Evolutionary conservation across 2,113 vertebrate species (phyloP).

Genomic region (Ceyx cyanopectus): DNA sequence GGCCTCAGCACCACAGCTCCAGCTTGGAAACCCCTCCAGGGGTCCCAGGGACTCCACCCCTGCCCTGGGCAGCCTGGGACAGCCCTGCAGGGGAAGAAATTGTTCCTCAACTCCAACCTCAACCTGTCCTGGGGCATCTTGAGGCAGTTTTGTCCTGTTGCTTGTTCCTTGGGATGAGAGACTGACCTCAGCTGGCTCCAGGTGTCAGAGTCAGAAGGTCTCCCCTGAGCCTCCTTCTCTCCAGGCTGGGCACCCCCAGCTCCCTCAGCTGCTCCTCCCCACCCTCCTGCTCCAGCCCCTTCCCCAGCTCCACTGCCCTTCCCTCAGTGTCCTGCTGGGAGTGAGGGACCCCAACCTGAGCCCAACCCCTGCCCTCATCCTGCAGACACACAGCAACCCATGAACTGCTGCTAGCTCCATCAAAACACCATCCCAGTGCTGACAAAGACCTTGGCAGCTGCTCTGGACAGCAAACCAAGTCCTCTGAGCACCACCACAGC

Average conservation of each 20-base stretch:
- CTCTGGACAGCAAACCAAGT: not conserved
- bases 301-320: not conserved
- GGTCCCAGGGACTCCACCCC: too few relatives aligned
- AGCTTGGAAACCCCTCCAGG: too few relatives aligned
- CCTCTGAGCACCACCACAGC: not conserved
- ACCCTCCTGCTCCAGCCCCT: not conserved
- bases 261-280: not conserved
- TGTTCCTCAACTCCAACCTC: too few relatives aligned
- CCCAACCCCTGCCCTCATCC: not conserved
- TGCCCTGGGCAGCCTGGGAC: too few relatives aligned
- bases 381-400: not conserved
- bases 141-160: too few relatives aligned
- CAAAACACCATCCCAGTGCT: not conserved
- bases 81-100: too few relatives aligned
- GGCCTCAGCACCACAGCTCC: not conserved
- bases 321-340: not conserved
- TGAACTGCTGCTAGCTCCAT: not conserved
- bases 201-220: not conserved
- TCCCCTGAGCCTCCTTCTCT: not conserved
- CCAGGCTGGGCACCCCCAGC: not conserved
- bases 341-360: not conserved
- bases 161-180: not conserved
- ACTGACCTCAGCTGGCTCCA: not conserved
- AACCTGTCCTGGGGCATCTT: too few relatives aligned
- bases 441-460: not conserved